Percentiles rank a stretch among this genome's conserved stretches.
phyloP scores from a whole-genome alignment of 2,797 vertebrate species.

The Cossypha heuglini region DNA sequence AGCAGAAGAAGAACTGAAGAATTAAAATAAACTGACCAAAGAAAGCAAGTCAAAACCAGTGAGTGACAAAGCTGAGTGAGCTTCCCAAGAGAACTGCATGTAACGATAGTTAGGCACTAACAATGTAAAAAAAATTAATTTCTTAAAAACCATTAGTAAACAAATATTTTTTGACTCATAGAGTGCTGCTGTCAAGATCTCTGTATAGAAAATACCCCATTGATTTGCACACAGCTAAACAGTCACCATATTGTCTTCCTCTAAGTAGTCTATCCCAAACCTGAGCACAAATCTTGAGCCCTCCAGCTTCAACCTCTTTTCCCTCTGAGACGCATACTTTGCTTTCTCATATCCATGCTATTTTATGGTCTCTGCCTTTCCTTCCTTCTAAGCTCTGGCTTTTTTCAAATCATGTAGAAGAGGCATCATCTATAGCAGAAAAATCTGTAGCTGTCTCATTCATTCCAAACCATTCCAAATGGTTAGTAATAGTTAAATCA shows the following conservation, averaged over 20 bases:
- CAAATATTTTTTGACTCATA: neutral
- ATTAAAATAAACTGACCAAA: neutral
- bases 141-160: neutral
- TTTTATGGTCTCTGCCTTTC: neutral
- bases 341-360: neutral
- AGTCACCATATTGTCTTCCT: neutral
- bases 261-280: neutral
- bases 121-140: neutral
- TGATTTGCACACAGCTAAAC: neutral
- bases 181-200: neutral
- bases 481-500: neutral
- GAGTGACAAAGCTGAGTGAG: neutral
- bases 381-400: neutral
- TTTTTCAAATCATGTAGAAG: neutral
- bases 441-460: neutral
- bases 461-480: neutral
- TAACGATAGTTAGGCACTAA: neutral
- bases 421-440: neutral
- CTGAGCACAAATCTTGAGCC: neutral
- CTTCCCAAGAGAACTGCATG: neutral
- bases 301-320: neutral
- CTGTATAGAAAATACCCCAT: neutral
- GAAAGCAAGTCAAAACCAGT: neutral
- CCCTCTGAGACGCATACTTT: neutral
- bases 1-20: neutral